Conservation (phyloP, 2,888 invertebrate genomes). For the Phlogophora meticulosa region DNA sequence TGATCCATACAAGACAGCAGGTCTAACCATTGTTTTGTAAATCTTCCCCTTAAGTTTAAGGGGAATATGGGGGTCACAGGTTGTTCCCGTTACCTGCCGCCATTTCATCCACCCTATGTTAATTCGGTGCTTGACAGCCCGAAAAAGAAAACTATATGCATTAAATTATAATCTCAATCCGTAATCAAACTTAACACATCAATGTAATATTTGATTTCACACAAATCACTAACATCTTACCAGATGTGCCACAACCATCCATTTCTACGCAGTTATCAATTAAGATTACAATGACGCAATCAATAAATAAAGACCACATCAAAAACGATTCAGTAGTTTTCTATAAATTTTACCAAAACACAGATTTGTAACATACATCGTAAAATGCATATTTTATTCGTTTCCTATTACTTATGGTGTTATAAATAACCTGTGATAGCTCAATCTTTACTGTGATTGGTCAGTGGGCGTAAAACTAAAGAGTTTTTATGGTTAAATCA, state of each 20-base stretch:
- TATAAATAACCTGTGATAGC: conserved; percentile 61
- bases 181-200: conserved; percentile 11
- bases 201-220: conserved; percentile 25
- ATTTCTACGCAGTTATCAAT: conserved; percentile 61
- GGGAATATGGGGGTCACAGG: no score
- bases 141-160: conserved; percentile 36
- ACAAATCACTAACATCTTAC: conserved; percentile 28
- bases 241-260: conserved; percentile 31
- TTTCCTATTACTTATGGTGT: conserved; percentile 33
- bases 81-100: no score
- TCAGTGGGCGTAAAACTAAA: conserved; percentile 61
- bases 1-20: no score
- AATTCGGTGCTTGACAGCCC: no score
- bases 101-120: no score
- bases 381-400: conserved; percentile 57
- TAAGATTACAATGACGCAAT: conserved; percentile 56
- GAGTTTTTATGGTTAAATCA: conserved; percentile 53
- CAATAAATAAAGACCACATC: conserved; percentile 58
- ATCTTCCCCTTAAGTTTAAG: no score
- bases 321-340: conserved; percentile 63
- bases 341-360: conserved; percentile 64
- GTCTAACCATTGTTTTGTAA: no score
- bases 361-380: conserved; percentile 55
- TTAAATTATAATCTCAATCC: conserved; percentile 37
- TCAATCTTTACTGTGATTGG: conserved; percentile 64